Evolutionary conservation across 2,888 invertebrate species (phyloP).

Genomic region (Parnassius orleans): DNA sequence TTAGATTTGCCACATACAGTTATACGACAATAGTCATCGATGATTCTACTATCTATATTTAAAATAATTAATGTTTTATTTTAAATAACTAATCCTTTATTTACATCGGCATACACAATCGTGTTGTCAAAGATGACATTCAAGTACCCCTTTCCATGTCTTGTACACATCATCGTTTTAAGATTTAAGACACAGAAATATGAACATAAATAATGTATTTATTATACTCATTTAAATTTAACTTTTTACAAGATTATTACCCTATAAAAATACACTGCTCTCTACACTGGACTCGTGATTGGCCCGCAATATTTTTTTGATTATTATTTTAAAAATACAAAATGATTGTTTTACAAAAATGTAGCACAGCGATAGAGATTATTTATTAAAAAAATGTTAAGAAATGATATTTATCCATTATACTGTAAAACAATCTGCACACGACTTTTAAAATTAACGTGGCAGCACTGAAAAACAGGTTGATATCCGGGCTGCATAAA

Average conservation of each 20-base stretch:
- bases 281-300: slow-evolving; percentile 40
- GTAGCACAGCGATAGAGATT: no score
- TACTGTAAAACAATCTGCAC: background rate
- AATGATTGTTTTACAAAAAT: no score
- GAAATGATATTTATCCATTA: no score
- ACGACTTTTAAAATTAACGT: slow-evolving; percentile 8
- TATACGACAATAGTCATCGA: no score
- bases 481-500: no score
- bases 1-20: no score
- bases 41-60: slow-evolving; percentile 1
- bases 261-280: slow-evolving; percentile 40
- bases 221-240: slow-evolving; percentile 6
- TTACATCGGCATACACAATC: background rate
- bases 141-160: background rate
- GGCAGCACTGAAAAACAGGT: slow-evolving; percentile 7
- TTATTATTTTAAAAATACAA: slow-evolving; percentile 13
- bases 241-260: slow-evolving; percentile 7
- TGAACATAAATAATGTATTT: slow-evolving; percentile 7
- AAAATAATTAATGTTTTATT: background rate
- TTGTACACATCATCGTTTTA: slow-evolving; percentile 2
- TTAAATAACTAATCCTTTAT: slow-evolving; percentile 2
- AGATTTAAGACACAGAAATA: background rate
- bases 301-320: slow-evolving; percentile 39
- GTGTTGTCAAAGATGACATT: background rate
- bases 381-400: no score